Conservation (phyloP, 2,113 vertebrate species). For the Gasterosteus aculeatus region DNA sequence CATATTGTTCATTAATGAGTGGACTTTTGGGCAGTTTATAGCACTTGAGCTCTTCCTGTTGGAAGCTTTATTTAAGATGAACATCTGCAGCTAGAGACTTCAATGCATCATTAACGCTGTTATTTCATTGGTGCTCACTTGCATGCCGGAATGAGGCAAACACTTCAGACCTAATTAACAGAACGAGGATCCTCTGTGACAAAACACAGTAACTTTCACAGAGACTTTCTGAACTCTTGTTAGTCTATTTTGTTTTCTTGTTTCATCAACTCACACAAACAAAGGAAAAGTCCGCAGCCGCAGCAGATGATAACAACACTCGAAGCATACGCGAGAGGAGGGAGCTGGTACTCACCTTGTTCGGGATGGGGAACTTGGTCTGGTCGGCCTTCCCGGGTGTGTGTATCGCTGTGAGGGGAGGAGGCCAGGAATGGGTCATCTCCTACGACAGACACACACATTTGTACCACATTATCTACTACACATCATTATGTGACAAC, state of each 20-base stretch:
- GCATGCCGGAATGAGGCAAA: conserved; percentile 22
- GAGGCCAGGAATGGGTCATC: conserved; percentile 93
- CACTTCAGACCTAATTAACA: conserved; percentile 41
- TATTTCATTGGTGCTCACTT: conserved; percentile 37
- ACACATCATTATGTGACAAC: background rate
- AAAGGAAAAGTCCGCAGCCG: conserved; percentile 1
- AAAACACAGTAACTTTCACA: background rate
- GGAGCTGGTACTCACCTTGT: conserved; percentile 80
- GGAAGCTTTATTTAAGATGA: background rate
- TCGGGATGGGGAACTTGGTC: conserved; percentile 87
- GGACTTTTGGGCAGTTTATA: background rate
- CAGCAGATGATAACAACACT: background rate
- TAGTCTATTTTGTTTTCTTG: conserved; percentile 13
- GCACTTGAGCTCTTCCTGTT: background rate
- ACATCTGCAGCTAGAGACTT: background rate
- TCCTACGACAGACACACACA: conserved; percentile 70
- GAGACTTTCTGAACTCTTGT: background rate
- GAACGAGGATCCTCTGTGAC: conserved; percentile 12
- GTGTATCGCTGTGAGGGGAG: conserved; percentile 90
- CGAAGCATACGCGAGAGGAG: background rate
- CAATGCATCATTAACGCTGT: conserved; percentile 21
- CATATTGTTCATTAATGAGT: background rate
- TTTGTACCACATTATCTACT: background rate
- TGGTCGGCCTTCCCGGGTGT: conserved; percentile 89
- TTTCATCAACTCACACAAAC: conserved; percentile 1